phyloP scores from a whole-genome alignment of 2,888 invertebrate genomes.

The Drosophila subsilvestris region DNA sequence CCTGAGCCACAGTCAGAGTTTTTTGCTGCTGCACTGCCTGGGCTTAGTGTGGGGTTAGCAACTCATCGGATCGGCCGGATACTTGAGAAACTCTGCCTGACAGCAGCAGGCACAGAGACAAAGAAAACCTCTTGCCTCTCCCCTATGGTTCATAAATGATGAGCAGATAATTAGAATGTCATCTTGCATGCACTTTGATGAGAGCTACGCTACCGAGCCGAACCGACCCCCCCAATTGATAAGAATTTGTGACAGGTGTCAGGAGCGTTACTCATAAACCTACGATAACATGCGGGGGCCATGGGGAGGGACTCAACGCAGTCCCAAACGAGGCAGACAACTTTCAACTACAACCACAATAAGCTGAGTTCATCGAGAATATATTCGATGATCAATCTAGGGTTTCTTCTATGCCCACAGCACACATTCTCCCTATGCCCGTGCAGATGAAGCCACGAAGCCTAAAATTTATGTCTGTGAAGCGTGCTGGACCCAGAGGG shows the following conservation, averaged over 20 bases:
- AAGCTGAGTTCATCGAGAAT: too few species aligned
- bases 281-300: too few species aligned
- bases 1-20: not conserved
- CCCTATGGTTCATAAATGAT: not conserved
- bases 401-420: too few species aligned
- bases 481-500: not conserved
- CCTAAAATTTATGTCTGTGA: not conserved
- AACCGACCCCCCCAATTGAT: conserved; percentile 20
- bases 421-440: too few species aligned
- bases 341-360: not conserved
- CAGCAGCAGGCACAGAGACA: too few species aligned
- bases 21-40: conserved; percentile 1
- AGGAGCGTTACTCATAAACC: conserved; percentile 26
- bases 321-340: not conserved
- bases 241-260: conserved; percentile 66
- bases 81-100: too few species aligned
- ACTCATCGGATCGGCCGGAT: too few species aligned
- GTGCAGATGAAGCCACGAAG: not conserved
- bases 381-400: too few species aligned
- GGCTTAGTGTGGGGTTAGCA: too few species aligned
- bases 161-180: conserved; percentile 19
- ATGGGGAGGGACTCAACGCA: not conserved
- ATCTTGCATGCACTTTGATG: conserved; percentile 23
- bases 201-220: too few species aligned
- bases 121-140: too few species aligned